Conservation (phyloP, 2,113 vertebrate species). For the Dicaeum eximium region DNA sequence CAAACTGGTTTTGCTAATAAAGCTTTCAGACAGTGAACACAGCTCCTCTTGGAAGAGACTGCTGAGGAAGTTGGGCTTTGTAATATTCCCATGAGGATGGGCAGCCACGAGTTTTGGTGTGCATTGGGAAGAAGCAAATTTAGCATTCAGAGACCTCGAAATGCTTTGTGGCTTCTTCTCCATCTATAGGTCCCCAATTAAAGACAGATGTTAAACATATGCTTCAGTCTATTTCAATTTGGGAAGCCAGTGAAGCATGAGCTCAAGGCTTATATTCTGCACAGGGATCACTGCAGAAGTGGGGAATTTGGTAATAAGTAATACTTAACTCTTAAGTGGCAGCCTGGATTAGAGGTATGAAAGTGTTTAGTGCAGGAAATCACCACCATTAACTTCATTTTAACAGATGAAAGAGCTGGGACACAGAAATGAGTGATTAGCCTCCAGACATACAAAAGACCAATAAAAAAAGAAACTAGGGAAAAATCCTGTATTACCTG, state of each 20-base stretch:
- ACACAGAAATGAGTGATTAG: neutral
- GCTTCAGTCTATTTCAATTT: constrained; percentile 42
- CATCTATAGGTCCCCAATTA: constrained; percentile 9
- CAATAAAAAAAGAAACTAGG: neutral
- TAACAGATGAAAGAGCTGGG: neutral
- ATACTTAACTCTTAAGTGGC: constrained; percentile 17
- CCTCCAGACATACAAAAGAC: neutral
- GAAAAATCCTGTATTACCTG: neutral
- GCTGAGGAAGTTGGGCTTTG: neutral
- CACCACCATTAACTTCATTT: neutral
- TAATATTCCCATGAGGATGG: neutral
- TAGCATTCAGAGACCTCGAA: neutral
- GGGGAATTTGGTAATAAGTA: constrained; percentile 10
- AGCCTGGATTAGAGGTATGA: neutral
- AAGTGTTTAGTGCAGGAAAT: constrained; percentile 17
- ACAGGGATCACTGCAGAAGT: neutral
- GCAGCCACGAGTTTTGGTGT: neutral
- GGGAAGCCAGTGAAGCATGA: neutral
- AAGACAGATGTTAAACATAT: constrained; percentile 44
- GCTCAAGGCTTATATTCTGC: neutral
- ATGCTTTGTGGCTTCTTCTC: neutral
- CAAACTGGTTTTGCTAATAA: neutral
- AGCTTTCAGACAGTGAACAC: neutral
- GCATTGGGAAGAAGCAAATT: neutral
- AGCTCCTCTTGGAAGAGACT: neutral